phyloP scores from a whole-genome alignment of 2,797 vertebrate species.

The Scolopax rusticola region DNA sequence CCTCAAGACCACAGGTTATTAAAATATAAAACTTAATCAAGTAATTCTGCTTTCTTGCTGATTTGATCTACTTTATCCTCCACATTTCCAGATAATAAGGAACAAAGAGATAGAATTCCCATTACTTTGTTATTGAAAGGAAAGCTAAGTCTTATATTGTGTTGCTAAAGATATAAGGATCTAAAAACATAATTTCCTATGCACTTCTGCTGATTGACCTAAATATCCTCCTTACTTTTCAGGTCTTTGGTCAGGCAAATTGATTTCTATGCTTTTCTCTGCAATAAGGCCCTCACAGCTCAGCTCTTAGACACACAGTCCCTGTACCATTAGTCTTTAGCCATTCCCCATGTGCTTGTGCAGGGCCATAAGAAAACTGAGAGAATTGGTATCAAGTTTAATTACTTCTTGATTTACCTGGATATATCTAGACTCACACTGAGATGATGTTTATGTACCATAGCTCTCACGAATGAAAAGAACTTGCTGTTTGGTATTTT shows the following conservation, averaged over 20 bases:
- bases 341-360: background rate
- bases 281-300: constrained; percentile 38
- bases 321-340: background rate
- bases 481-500: background rate
- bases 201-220: constrained; percentile 42
- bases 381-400: background rate
- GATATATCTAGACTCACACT: background rate
- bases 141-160: background rate
- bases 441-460: background rate
- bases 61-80: background rate
- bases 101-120: background rate
- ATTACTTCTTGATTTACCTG: background rate
- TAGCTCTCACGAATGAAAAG: background rate
- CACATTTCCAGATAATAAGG: background rate
- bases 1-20: background rate
- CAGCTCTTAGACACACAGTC: background rate
- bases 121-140: background rate
- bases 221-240: constrained; percentile 46
- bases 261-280: constrained; percentile 61
- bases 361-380: background rate
- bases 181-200: background rate
- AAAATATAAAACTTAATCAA: background rate
- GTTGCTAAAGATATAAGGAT: background rate
- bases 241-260: constrained; percentile 59
- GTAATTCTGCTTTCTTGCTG: background rate